Evolutionary conservation across 2,113 vertebrate species (phyloP).

Genomic region (Anser brachyrhynchus): DNA sequence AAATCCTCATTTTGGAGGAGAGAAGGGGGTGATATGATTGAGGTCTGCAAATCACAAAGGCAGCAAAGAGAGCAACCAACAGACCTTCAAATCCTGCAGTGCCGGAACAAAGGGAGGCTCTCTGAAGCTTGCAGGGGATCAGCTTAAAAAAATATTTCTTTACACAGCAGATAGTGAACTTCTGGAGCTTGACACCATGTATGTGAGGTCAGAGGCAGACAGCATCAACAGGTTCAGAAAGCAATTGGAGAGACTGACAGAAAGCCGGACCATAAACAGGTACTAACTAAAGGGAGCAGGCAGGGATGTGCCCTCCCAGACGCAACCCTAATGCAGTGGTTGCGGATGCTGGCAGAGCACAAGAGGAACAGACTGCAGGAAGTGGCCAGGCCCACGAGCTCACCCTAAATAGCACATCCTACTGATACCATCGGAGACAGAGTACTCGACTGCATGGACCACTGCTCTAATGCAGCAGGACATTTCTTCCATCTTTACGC

Average conservation of each 20-base stretch:
- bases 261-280: not conserved
- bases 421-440: not conserved
- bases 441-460: not conserved
- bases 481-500: rapidly evolving
- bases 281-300: not conserved
- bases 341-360: not conserved
- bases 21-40: not conserved
- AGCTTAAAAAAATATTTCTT: not conserved
- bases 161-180: not conserved
- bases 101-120: not conserved
- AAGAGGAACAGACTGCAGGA: not conserved
- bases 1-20: not conserved
- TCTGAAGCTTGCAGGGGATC: not conserved
- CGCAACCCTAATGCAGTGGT: not conserved
- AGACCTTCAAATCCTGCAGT: not conserved
- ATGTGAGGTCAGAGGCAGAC: not conserved
- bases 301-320: not conserved
- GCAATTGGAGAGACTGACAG: not conserved
- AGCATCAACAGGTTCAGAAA: not conserved
- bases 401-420: not conserved
- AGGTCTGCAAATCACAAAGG: not conserved
- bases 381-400: not conserved
- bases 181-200: not conserved
- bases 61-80: not conserved
- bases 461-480: rapidly evolving